A percentile compares a stretch with the other conserved stretches of the same genome.
Evolutionary conservation across 2,113 vertebrate genomes (phyloP).

Genomic region (human): GRCh38 chr15:65622501-65623000

Average conservation of each 20-base stretch:
- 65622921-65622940: too few relatives aligned
- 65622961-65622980: too few relatives aligned
- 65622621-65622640: background rate
- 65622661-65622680: slow-evolving; percentile 1
- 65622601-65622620: background rate
- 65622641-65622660: background rate
- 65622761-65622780: too few relatives aligned
- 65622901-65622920: too few relatives aligned
- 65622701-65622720: background rate
- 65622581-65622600: background rate
- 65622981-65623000: too few relatives aligned
- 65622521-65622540: background rate
- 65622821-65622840: too few relatives aligned
- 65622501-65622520: background rate
- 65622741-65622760: background rate
- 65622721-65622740: background rate
- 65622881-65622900: too few relatives aligned
- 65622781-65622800: too few relatives aligned
- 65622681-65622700: background rate
- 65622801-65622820: too few relatives aligned
- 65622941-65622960: too few relatives aligned
- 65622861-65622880: too few relatives aligned
- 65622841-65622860: too few relatives aligned
- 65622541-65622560: background rate
- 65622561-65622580: background rate